Base-by-base conservation (phyloP, 1,140 invertebrate species). In the Bombus cullumanus region DNA sequence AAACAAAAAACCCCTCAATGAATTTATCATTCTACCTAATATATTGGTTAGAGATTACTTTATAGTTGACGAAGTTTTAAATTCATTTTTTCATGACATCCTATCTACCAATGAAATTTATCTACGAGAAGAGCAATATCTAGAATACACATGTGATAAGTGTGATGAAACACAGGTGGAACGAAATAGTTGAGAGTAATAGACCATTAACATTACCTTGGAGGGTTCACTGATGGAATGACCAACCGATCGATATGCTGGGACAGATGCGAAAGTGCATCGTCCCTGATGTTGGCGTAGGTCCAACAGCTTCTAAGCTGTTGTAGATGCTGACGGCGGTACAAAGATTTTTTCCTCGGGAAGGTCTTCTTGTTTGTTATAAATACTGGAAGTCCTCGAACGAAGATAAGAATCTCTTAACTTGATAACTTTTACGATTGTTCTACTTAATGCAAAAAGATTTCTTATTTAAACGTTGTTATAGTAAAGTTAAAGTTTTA, bases 221-320 rank as follows among this genome's bases (percentile, higher is more conserved):
- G 68, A 80, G 83, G 68, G 68, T 64, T 80, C 68, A 39, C 18
- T 77, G 75, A 84, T 89, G 81, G 87, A 72, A 85, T 86, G 88
- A 89, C 88, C 87, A 80, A 76, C 77, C 87, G 83, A 89, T 89
- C 88, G 87, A 89, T 88, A 81, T 82, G 81, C 41, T 81, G 72
- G 87, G 75, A 89, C 80, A 83, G 79, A 89, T 89, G 79, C 87
- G 87, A 86, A 89, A 89, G 79, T 88, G 87, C 88, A 88, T 89
- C 84, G 79, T 77, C 88, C 87, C 66, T 78, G 83, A 82, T 62
- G 83, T 77, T 89, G 87, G 88, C 75, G 37, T 62, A 78, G 75
- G 75, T 89, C 83, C 88, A 89, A 78, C 77, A 57, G 84, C 85
- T 89, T 89, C 57, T 72, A 53, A 83, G 57, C 53, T 89, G 77